Evolutionary conservation across 2,797 vertebrate species (phyloP).

Genomic region (Rhadinocentrus ornatus): DNA sequence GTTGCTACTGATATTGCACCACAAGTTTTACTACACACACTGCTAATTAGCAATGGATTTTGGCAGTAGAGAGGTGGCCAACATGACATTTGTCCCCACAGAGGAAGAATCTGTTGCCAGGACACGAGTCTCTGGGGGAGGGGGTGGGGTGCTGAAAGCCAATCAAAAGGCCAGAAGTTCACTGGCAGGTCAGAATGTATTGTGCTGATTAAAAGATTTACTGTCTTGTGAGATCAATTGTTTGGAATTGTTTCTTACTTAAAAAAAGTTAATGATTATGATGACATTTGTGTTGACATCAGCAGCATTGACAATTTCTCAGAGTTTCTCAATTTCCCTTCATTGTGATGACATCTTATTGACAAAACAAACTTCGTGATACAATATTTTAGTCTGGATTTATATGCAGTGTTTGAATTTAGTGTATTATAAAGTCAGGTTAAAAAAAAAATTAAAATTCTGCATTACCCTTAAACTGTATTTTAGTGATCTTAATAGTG

Average conservation of each 20-base stretch:
- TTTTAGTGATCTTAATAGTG: background rate
- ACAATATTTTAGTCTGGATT: background rate
- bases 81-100: constrained; percentile 38
- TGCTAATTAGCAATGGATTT: constrained; percentile 34
- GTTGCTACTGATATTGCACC: constrained; percentile 3
- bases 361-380: background rate
- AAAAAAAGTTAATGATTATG: constrained; percentile 20
- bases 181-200: constrained; percentile 37
- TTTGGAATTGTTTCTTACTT: constrained; percentile 26
- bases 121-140: constrained; percentile 37
- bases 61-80: constrained; percentile 28
- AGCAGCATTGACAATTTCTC: background rate
- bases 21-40: constrained; percentile 6
- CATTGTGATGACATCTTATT: background rate
- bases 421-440: background rate
- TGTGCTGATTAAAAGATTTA: constrained; percentile 37
- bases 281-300: constrained; percentile 11
- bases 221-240: constrained; percentile 33
- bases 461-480: background rate
- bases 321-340: background rate
- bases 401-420: background rate
- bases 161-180: constrained; percentile 66
- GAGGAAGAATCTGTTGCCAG: constrained; percentile 38
- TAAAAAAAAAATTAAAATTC: background rate
- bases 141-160: constrained; percentile 57